phyloP scores from a whole-genome alignment of 2,888 invertebrate genomes.

The Drosophila limbata region DNA sequence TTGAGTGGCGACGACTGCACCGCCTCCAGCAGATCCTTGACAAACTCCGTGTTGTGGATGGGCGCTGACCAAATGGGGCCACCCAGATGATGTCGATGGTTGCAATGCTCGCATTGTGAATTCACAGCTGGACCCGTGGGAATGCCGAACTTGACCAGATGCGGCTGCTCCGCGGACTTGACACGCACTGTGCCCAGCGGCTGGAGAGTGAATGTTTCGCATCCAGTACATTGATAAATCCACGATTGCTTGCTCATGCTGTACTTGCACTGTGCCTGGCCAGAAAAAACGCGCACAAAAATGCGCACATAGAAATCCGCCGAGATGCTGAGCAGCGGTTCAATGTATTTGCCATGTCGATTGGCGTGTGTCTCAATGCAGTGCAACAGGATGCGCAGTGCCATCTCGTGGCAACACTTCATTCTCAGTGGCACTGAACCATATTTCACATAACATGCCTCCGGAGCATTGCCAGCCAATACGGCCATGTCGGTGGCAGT shows the following conservation, averaged over 20 bases:
- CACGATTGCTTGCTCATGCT: slow-evolving; percentile 94
- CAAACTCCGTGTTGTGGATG: slow-evolving; percentile 93
- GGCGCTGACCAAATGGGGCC: slow-evolving; percentile 98
- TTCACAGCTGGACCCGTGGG: slow-evolving; percentile 90
- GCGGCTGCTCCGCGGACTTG: slow-evolving; percentile 87
- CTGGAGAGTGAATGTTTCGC: slow-evolving; percentile 92
- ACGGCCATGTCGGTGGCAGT: slow-evolving; percentile 99
- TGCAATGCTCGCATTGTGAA: slow-evolving; percentile 91
- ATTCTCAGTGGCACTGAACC: slow-evolving; percentile 94
- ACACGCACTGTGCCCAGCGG: slow-evolving; percentile 88
- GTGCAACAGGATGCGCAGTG: slow-evolving; percentile 95
- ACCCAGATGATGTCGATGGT: slow-evolving; percentile 91
- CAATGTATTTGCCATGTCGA: slow-evolving; percentile 96
- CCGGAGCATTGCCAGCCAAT: slow-evolving; percentile 97
- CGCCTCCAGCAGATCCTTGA: slow-evolving; percentile 88
- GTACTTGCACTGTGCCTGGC: slow-evolving; percentile 94
- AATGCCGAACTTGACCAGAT: slow-evolving; percentile 88
- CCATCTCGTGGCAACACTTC: slow-evolving; percentile 98
- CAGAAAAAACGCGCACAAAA: slow-evolving; percentile 93
- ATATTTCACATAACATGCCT: slow-evolving; percentile 97
- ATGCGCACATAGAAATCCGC: slow-evolving; percentile 98
- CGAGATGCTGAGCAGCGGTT: slow-evolving; percentile 95
- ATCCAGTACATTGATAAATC: slow-evolving; percentile 96
- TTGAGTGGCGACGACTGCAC: slow-evolving; percentile 84
- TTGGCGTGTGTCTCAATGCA: slow-evolving; percentile 96